Conservation (phyloP, 2,888 invertebrate species). For the Drosophila paracracens region DNA sequence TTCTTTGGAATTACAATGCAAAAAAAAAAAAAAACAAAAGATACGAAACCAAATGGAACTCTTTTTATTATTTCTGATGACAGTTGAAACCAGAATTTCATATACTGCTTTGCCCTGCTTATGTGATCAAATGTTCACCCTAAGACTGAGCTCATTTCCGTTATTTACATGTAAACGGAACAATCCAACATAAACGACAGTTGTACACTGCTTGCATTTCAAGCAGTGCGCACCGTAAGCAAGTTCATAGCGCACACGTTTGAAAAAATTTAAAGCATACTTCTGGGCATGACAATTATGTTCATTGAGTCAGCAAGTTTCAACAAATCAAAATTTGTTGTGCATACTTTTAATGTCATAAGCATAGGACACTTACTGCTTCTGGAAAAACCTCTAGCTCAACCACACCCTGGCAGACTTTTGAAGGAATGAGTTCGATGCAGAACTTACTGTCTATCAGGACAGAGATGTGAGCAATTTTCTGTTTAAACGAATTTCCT, state of each 20-base stretch:
- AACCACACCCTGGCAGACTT: neutral
- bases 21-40: constrained; percentile 56
- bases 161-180: neutral
- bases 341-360: neutral
- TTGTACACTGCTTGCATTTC: neutral
- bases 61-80: constrained; percentile 1
- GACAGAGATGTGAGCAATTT: neutral
- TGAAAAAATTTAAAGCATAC: neutral
- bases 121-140: neutral
- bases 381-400: neutral
- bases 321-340: neutral
- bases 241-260: neutral
- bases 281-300: neutral
- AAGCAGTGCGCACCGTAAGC: neutral
- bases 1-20: constrained; percentile 83
- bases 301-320: neutral
- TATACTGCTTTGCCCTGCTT: constrained; percentile 11
- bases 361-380: neutral
- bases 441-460: neutral
- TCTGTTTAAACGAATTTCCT: neutral
- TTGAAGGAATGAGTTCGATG: neutral
- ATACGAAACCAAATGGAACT: constrained; percentile 49
- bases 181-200: neutral
- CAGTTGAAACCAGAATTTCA: neutral
- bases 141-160: neutral